Base-by-base conservation (phyloP, 1,140 invertebrate genomes). In the Drosophila prosaltans region DNA sequence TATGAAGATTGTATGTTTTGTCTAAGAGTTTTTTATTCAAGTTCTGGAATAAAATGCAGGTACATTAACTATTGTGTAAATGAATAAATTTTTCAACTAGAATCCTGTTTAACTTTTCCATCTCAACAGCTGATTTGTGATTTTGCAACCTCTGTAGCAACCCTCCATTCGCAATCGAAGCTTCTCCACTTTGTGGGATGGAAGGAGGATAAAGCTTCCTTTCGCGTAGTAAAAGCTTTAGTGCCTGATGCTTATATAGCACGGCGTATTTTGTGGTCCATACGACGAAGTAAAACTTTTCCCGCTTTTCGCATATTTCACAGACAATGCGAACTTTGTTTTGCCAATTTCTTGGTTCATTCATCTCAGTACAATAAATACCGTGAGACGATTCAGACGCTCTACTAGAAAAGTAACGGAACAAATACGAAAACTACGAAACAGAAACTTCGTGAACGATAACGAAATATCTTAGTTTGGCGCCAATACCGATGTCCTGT, bases 351-450 rank as follows among this genome's bases (percentile, higher is more conserved):
- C 36, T 67, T 60, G 84, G 68, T 88, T 83, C 83, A 88, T 88
- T 88, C 83, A 86, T 89, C 84, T 69, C 75, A 80, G 83, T 88
- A 73, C 65, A 78, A 89, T 63, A 74, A 89, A 70, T 72, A 73
- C 80, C 73, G 80, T 88, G 72, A 72, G 73, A 80, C 74, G 70
- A 73, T 54, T 74, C 65, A 89, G 83, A 67, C 78, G 75, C 30
- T 59, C 51, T 45, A 83, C 63, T 68, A 55, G 57, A 57, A 51
- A 78, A 41, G 21, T 6, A 30, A 62, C 55, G 65, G 62, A 74
- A 40, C 67, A 11, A 57, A 57, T n/a, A 43, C n/a, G 30, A 59
- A 39, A 58, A 43, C 10, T 41, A 40, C 40, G 62, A 26, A 78
- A 40, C 10, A 6, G 57, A 65, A 58, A 26, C 32, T 55, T 32